Evolutionary conservation across 1,140 invertebrate genomes (phyloP), one percentile per base, ranked within the genome.

Genomic region (Ceratosolen solmsi): DNA sequence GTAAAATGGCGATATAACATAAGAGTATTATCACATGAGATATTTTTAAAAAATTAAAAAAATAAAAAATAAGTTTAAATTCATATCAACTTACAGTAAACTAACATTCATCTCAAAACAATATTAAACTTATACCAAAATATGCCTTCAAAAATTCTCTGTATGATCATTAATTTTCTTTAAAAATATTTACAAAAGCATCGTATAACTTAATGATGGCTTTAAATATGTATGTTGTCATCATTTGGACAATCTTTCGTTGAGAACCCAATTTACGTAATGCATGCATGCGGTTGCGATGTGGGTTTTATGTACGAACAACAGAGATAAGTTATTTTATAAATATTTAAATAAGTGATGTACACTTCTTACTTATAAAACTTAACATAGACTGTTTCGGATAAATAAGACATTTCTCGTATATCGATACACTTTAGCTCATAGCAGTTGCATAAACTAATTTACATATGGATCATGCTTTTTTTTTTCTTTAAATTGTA

Each of bases 281-380:
- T 58, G 25, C 38, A 13, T 38, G n/a, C 49, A 27, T 68, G n/a
- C 77, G n/a, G 25, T 71, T 25, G 20, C 65, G 11, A 49, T 60
- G 30, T 56, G 38, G 41, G 30, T 79, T 78, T 58, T 49, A 49
- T 72, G 25, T n/a, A 36, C 33, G 41, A 60, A 30, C n/a, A 58
- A 5, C 36, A n/a, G 46, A 25, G 25, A 27, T 79, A 72, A 79
- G 41, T 72, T 49, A 72, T 73, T 79, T 79, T 72, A 79, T 60
- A 79, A 41, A n/a, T 70, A 70, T n/a, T 58, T 56, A 60, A 72
- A 30, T 60, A 46, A 49, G 11, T 2, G 22, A 25, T 51, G 22
- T 17, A 51, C 25, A 0, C 20, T 63, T 63, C 5, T 9, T 25
- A 33, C n/a, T 11, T 38, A 38, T 11, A n/a, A 38, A 65, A n/a